Evolutionary conservation across 2,888 invertebrate genomes (phyloP).

Genomic region (Eledone cirrhosa): DNA sequence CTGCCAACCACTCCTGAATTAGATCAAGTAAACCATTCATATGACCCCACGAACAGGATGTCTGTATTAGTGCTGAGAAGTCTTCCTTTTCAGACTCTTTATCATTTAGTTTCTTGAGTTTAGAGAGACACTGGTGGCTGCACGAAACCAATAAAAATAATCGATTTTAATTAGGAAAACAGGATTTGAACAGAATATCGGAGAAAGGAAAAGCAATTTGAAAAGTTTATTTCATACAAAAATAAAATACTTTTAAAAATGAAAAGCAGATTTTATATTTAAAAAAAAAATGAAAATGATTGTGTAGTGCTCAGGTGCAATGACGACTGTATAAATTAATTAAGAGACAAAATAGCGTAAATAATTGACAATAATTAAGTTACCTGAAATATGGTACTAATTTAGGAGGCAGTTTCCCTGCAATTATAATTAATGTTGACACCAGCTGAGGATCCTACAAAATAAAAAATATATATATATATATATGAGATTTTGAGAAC

Average conservation of each 20-base stretch:
- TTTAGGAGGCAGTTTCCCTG: constrained; percentile 20
- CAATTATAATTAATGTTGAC: constrained; percentile 14
- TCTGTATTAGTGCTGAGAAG: constrained; percentile 18
- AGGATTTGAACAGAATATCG: too few species aligned
- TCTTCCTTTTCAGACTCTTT: neutral
- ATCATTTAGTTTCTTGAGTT: constrained; percentile 13
- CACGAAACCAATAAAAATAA: too few species aligned
- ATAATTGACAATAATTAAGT: neutral
- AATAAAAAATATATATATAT: neutral
- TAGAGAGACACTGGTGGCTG: constrained; percentile 21
- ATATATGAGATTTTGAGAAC: neutral
- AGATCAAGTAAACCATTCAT: constrained; percentile 17
- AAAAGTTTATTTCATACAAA: too few species aligned
- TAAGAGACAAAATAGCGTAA: too few species aligned
- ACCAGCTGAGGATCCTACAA: neutral
- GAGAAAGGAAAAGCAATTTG: too few species aligned
- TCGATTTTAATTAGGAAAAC: too few species aligned
- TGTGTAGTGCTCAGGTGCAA: too few species aligned
- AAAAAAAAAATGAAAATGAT: too few species aligned
- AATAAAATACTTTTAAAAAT: too few species aligned
- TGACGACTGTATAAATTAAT: too few species aligned
- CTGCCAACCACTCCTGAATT: constrained; percentile 1
- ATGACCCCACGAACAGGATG: constrained; percentile 16
- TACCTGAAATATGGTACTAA: constrained; percentile 23
- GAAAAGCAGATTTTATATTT: too few species aligned